Evolutionary conservation across 2,113 vertebrate genomes (phyloP).

Genomic region (Amblyopsis rosae): DNA sequence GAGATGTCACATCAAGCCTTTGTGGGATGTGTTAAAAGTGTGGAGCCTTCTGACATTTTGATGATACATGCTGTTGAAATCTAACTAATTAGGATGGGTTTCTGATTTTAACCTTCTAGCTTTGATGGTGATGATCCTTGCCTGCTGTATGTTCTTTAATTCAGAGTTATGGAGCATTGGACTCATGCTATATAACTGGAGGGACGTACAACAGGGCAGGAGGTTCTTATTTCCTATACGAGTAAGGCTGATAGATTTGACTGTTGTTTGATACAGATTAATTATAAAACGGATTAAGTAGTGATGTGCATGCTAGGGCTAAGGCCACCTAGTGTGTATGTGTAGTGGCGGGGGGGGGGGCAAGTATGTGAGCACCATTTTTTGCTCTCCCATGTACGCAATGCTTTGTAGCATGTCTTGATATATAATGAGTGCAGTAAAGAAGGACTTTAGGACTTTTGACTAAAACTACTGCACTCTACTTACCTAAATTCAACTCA

Average conservation of each 20-base stretch:
- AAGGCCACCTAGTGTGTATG: not conserved
- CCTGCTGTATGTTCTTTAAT: slow-evolving; percentile 30
- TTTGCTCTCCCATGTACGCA: not conserved
- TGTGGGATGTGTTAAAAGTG: slow-evolving; percentile 45
- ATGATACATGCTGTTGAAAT: slow-evolving; percentile 49
- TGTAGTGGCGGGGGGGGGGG: too few relatives aligned
- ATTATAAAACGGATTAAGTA: too few relatives aligned
- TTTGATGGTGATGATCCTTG: slow-evolving; percentile 39
- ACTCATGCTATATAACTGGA: slow-evolving; percentile 39
- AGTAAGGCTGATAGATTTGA: too few relatives aligned
- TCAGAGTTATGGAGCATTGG: slow-evolving; percentile 34
- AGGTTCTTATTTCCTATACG: not conserved
- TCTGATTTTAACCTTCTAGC: slow-evolving; percentile 48
- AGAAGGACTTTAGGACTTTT: slow-evolving; percentile 83
- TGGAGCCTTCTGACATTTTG: slow-evolving; percentile 53
- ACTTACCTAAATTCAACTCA: too few relatives aligned
- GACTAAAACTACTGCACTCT: slow-evolving; percentile 75
- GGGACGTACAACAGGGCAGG: not conserved
- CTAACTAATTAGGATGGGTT: slow-evolving; percentile 58
- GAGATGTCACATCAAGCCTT: slow-evolving; percentile 39
- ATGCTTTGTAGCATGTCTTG: not conserved
- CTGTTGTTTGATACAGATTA: too few relatives aligned
- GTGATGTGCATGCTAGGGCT: too few relatives aligned
- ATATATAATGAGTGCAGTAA: slow-evolving; percentile 60
- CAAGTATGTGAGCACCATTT: not conserved